Percentiles rank a stretch among this genome's conserved stretches.
phyloP scores from a whole-genome alignment of 1,140 invertebrate species.

The Drosophila kikkawai region DNA sequence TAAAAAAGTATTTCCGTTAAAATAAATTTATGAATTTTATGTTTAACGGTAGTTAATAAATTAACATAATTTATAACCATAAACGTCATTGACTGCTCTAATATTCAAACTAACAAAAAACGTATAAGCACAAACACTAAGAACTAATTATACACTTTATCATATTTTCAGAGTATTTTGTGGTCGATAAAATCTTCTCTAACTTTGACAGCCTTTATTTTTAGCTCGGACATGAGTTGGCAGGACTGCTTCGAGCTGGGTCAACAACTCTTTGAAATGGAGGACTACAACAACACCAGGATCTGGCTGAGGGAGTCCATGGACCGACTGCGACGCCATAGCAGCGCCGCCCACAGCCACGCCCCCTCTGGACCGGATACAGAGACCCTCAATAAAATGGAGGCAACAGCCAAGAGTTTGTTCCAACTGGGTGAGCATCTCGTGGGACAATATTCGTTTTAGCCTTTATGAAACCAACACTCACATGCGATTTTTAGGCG shows the following conservation, averaged over 20 bases:
- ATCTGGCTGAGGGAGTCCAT: slow-evolving; percentile 97
- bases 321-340: slow-evolving; percentile 85
- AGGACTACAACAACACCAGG: slow-evolving; percentile 96
- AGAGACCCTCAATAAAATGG: slow-evolving; percentile 86
- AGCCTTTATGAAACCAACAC: slow-evolving; percentile 3
- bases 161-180: slow-evolving; percentile 3
- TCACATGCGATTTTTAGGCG: slow-evolving; percentile 87
- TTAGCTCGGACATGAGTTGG: slow-evolving; percentile 88
- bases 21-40: slow-evolving; percentile 1
- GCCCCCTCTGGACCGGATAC: slow-evolving; percentile 86
- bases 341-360: slow-evolving; percentile 79
- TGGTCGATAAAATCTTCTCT: slow-evolving; percentile 8
- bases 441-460: slow-evolving; percentile 91
- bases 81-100: not conserved
- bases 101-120: not conserved
- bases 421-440: slow-evolving; percentile 87
- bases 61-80: slow-evolving; percentile 9
- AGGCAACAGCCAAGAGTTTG: slow-evolving; percentile 74
- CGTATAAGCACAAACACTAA: no score
- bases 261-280: slow-evolving; percentile 95
- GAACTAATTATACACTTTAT: not conserved
- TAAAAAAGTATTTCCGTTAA: not conserved
- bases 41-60: slow-evolving; percentile 4
- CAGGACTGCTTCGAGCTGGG: slow-evolving; percentile 98
- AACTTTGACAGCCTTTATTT: slow-evolving; percentile 58